Evolutionary conservation across 1,140 invertebrate genomes (phyloP).

Genomic region (Penaeus vannamei): DNA sequence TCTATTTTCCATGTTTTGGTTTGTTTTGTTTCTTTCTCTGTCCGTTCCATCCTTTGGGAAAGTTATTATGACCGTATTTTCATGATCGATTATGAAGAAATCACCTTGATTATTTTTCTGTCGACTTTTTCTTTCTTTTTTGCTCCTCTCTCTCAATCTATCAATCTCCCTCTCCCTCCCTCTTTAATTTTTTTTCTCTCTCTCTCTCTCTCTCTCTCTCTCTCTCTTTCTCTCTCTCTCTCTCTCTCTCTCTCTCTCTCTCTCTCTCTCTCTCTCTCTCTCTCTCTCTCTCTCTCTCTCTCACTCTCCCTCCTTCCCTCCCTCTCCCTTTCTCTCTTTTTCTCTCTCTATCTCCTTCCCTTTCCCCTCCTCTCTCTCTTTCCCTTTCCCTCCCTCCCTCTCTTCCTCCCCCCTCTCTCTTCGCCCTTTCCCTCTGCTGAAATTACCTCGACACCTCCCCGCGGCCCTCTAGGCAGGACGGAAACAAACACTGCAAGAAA

Average conservation of each 20-base stretch:
- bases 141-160: background rate
- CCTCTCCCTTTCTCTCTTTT: background rate
- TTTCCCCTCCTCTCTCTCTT: background rate
- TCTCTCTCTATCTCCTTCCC: background rate
- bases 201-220: background rate
- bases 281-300: background rate
- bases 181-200: constrained; percentile 13
- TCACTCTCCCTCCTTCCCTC: background rate
- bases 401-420: too few relatives aligned
- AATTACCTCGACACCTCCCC: too few relatives aligned
- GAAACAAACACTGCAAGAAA: too few relatives aligned
- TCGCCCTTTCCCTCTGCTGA: too few relatives aligned
- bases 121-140: background rate
- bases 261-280: background rate
- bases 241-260: background rate
- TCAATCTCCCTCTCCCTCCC: background rate
- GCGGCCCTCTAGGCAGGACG: too few relatives aligned
- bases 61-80: too few relatives aligned
- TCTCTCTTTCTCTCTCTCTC: background rate
- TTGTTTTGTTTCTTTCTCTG: too few relatives aligned
- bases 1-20: too few relatives aligned
- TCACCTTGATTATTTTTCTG: background rate
- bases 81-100: too few relatives aligned
- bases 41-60: too few relatives aligned
- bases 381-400: too few relatives aligned